phyloP scores from a whole-genome alignment of 1,140 invertebrate genomes.

The Pseudachorutes palmiensis region DNA sequence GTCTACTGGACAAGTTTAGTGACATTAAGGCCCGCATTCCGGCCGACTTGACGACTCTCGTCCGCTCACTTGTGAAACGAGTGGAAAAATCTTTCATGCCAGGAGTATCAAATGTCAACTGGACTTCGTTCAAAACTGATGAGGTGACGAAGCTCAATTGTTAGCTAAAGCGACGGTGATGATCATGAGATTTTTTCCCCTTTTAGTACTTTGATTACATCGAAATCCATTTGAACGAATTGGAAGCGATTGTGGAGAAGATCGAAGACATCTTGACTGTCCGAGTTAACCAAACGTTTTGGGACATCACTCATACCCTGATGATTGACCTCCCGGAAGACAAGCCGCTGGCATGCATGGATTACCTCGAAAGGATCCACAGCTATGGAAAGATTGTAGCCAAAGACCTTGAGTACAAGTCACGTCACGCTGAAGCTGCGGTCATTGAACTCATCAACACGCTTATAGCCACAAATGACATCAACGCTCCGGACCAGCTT shows the following conservation, averaged over 20 bases:
- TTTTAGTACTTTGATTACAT: constrained; percentile 51
- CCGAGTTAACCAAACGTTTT: constrained; percentile 60
- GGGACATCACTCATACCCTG: constrained; percentile 54
- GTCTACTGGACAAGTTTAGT: constrained; percentile 53
- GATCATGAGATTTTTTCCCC: too few species aligned
- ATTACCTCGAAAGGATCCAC: constrained; percentile 59
- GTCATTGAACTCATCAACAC: constrained; percentile 61
- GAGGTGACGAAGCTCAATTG: too few species aligned
- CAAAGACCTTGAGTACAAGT: constrained; percentile 51
- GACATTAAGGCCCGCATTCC: constrained; percentile 49
- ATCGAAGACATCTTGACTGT: constrained; percentile 67
- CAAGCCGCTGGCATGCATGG: constrained; percentile 52
- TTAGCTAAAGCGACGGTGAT: too few species aligned
- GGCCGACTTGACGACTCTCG: constrained; percentile 56
- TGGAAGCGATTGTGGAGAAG: constrained; percentile 61
- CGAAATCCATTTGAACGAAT: constrained; percentile 50
- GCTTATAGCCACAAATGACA: constrained; percentile 53
- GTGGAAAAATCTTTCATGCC: constrained; percentile 62
- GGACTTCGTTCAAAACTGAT: constrained; percentile 65
- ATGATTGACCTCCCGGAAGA: constrained; percentile 58
- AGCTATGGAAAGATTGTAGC: constrained; percentile 41
- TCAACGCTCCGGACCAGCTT: constrained; percentile 48
- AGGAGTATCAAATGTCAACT: constrained; percentile 65
- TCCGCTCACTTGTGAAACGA: constrained; percentile 58
- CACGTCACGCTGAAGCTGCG: constrained; percentile 45